These are phyloP conservation scores for Gryllus bimaculatus DNA, from an alignment of 1,140 invertebrate genomes.

Conservation along the genomic window DNA sequence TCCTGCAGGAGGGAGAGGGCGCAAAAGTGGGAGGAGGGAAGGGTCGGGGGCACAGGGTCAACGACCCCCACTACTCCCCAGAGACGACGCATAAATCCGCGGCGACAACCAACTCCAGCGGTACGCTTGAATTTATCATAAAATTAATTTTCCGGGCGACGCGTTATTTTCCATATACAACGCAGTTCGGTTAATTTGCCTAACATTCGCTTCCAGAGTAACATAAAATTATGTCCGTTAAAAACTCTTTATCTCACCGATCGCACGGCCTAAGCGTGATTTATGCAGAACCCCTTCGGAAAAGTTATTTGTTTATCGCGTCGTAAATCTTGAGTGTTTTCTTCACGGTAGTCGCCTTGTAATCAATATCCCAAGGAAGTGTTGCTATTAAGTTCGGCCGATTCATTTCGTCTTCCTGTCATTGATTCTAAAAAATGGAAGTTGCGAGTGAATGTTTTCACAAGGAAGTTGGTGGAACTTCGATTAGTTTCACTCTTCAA, in stretches of 20 bases:
- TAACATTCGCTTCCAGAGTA: neutral
- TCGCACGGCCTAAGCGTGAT: neutral
- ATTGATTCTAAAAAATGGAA: too few species aligned
- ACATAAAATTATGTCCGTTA: neutral
- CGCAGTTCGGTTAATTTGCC: neutral
- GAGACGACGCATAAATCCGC: neutral
- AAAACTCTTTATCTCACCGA: neutral
- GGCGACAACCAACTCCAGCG: neutral
- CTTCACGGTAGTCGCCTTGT: neutral
- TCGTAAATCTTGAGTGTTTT: slow-evolving; percentile 1
- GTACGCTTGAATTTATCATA: neutral
- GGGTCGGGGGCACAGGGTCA: neutral
- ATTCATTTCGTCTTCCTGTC: neutral
- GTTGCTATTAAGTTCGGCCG: neutral
- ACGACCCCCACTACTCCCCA: neutral
- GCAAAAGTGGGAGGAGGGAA: too few species aligned
- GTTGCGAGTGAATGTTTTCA: too few species aligned
- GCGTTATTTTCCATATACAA: neutral
- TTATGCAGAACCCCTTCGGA: neutral
- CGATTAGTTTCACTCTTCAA: too few species aligned
- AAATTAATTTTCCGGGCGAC: neutral
- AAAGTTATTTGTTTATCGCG: neutral
- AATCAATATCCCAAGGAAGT: neutral
- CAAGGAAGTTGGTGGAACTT: too few species aligned
- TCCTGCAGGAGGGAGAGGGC: neutral